These are phyloP conservation scores for Poeciliopsis presidionis DNA, from an alignment of 2,797 vertebrate genomes.

Conservation along the genomic window DNA sequence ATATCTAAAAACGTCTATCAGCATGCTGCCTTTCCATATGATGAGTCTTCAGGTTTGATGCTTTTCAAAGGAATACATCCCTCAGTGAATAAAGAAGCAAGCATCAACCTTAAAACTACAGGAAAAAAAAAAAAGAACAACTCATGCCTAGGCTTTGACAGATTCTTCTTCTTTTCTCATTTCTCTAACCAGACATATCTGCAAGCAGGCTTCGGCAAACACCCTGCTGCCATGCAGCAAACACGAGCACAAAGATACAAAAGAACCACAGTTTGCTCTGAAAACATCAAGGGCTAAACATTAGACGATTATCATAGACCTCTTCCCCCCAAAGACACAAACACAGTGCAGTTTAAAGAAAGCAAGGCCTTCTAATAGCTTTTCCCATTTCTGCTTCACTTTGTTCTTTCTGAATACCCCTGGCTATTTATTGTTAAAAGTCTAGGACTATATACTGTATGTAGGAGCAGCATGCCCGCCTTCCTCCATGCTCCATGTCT, in stretches of 20 bases:
- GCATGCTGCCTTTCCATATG: background rate
- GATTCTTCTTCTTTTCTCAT: background rate
- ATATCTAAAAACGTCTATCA: background rate
- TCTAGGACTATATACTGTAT: slow-evolving; percentile 32
- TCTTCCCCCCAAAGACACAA: slow-evolving; percentile 27
- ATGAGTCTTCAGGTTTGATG: background rate
- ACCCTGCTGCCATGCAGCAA: slow-evolving; percentile 32
- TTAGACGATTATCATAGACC: slow-evolving; percentile 46
- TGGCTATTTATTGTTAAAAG: slow-evolving; percentile 57
- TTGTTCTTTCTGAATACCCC: slow-evolving; percentile 55
- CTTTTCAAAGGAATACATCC: background rate
- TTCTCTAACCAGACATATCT: slow-evolving; percentile 15
- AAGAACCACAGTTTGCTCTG: slow-evolving; percentile 50
- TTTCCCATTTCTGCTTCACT: slow-evolving; percentile 35
- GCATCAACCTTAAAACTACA: slow-evolving; percentile 10
- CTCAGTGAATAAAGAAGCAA: background rate
- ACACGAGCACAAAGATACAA: slow-evolving; percentile 35
- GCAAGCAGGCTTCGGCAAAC: slow-evolving; percentile 25
- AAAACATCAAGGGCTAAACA: slow-evolving; percentile 48
- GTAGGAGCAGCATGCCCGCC: slow-evolving; percentile 50
- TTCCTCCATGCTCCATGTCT: slow-evolving; percentile 60
- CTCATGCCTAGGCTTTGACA: background rate
- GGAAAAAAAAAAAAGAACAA: background rate
- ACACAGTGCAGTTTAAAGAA: slow-evolving; percentile 41
- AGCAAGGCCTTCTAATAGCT: slow-evolving; percentile 17